Conservation (phyloP, 2,888 invertebrate genomes). For the Drosophila merina region DNA sequence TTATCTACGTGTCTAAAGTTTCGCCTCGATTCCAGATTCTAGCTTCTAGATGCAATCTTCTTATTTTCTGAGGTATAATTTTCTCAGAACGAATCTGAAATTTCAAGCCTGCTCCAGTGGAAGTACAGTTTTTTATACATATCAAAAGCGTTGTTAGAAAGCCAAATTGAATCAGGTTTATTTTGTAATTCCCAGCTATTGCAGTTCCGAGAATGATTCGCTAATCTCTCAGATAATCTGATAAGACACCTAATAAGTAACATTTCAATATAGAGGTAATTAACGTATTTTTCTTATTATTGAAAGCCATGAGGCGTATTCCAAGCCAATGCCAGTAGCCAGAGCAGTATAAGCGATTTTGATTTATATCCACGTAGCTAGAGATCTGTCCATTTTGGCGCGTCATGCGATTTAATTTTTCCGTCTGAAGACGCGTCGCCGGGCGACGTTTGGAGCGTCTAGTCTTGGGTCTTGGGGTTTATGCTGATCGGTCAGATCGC, state of each 20-base stretch:
- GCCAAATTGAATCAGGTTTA: slow-evolving; percentile 25
- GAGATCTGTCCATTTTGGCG: slow-evolving; percentile 16
- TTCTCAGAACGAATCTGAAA: slow-evolving; percentile 29
- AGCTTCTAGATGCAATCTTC: not conserved
- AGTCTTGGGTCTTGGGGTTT: slow-evolving; percentile 25
- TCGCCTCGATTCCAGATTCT: not conserved
- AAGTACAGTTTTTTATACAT: slow-evolving; percentile 9
- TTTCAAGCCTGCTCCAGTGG: slow-evolving; percentile 6
- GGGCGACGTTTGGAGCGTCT: slow-evolving; percentile 19
- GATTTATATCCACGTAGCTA: slow-evolving; percentile 17
- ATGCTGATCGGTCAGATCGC: slow-evolving; percentile 35
- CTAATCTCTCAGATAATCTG: slow-evolving; percentile 20
- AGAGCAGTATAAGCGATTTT: slow-evolving; percentile 9
- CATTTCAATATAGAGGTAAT: slow-evolving; percentile 15
- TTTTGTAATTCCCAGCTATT: not conserved
- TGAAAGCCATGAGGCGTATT: slow-evolving; percentile 4
- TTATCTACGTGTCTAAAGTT: slow-evolving; percentile 7
- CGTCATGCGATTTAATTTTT: slow-evolving; percentile 1
- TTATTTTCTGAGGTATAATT: slow-evolving; percentile 15
- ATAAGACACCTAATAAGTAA: slow-evolving; percentile 21
- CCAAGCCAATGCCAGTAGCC: slow-evolving; percentile 31
- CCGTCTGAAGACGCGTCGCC: slow-evolving; percentile 31
- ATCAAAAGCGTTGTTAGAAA: slow-evolving; percentile 1
- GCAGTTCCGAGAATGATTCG: slow-evolving; percentile 22
- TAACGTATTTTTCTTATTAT: slow-evolving; percentile 6